Evolutionary conservation across 2,888 invertebrate genomes (phyloP).

Genomic region (Pardosa pseudoannulata): DNA sequence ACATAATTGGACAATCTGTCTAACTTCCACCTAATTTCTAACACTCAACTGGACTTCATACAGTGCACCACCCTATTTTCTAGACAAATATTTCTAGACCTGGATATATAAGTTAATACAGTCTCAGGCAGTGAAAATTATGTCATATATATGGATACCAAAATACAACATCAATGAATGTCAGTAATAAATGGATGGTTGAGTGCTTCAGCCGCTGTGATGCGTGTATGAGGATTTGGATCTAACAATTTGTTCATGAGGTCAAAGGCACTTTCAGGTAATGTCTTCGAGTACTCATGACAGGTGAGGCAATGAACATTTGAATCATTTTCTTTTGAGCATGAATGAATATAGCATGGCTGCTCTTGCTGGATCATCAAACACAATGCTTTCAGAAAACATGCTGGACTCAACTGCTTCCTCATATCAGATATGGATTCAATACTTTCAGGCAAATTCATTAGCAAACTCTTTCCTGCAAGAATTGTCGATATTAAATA

Average conservation of each 20-base stretch:
- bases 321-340: constrained; percentile 16
- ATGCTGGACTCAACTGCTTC: constrained; percentile 31
- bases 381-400: constrained; percentile 53
- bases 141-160: too few species aligned
- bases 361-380: constrained; percentile 51
- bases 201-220: constrained; percentile 86
- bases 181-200: constrained; percentile 84
- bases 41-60: too few species aligned
- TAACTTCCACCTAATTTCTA: too few species aligned
- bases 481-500: too few species aligned
- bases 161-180: too few species aligned
- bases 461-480: constrained; percentile 50
- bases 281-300: constrained; percentile 75
- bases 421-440: constrained; percentile 56
- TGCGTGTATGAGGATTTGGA: constrained; percentile 86
- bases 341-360: constrained; percentile 35
- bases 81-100: too few species aligned
- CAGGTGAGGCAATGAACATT: constrained; percentile 15
- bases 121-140: too few species aligned
- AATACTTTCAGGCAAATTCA: constrained; percentile 57
- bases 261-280: constrained; percentile 86
- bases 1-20: too few species aligned
- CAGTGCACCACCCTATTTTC: too few species aligned
- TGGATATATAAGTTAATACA: too few species aligned
- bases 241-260: constrained; percentile 85